These are phyloP conservation scores for Peromyscus attwateri DNA, from an alignment of 2,797 vertebrate genomes.

Conservation along the genomic window DNA sequence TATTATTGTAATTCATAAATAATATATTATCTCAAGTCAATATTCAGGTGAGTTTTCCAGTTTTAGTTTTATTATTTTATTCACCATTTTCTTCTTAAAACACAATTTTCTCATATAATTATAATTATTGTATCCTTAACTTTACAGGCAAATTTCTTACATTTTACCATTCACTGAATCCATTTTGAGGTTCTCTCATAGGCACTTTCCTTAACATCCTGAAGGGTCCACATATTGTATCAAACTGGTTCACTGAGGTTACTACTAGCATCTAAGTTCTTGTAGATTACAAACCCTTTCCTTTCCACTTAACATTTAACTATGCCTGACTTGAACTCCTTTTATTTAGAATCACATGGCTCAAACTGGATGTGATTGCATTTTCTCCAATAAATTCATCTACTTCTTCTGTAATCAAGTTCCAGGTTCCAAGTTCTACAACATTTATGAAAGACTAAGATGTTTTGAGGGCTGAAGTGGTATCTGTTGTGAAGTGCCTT, in stretches of 20 bases:
- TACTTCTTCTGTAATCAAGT: background rate
- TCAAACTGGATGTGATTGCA: background rate
- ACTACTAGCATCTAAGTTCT: background rate
- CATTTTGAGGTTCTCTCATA: background rate
- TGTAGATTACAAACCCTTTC: background rate
- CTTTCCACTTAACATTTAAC: background rate
- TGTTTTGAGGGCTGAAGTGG: background rate
- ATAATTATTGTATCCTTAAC: background rate
- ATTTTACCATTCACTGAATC: background rate
- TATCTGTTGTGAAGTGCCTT: background rate
- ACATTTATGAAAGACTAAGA: background rate
- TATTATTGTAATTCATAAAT: background rate
- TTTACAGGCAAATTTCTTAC: slow-evolving; percentile 3
- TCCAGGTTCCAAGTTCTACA: background rate
- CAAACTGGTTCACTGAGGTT: background rate
- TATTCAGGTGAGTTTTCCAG: background rate
- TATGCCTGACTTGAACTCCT: background rate
- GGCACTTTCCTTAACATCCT: background rate
- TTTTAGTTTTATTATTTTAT: background rate
- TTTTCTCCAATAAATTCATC: background rate
- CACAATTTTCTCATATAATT: background rate
- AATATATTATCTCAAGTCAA: background rate
- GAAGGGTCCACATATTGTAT: background rate
- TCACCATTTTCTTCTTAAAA: background rate
- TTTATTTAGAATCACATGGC: background rate